A percentile compares a stretch with the other conserved stretches of the same genome.
These are phyloP conservation scores for Adelognathus sp. DNA, from an alignment of 2,888 invertebrate species.

Conservation along the genomic window DNA sequence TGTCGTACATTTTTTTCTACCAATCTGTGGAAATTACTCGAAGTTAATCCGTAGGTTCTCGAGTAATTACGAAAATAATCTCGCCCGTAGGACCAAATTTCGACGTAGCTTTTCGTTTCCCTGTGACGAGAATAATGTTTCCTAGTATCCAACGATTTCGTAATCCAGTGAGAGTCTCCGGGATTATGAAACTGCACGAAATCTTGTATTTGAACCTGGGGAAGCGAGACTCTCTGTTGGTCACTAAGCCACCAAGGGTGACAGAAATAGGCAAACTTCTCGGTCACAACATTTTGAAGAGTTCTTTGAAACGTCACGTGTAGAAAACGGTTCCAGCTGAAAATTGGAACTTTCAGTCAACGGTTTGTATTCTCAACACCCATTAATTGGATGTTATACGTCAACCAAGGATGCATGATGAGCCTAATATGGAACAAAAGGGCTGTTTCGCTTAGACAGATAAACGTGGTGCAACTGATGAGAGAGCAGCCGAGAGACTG, in stretches of 20 bases:
- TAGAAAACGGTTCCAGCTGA: not conserved
- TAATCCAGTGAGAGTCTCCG: not conserved
- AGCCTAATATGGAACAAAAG: not conserved
- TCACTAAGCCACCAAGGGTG: slow-evolving; percentile 2
- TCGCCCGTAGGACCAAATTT: not conserved
- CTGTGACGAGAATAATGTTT: not conserved
- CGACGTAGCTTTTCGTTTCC: not conserved
- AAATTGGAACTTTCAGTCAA: not conserved
- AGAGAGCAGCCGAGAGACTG: not conserved
- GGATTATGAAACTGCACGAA: not conserved
- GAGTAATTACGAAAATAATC: not conserved
- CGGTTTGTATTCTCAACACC: not conserved
- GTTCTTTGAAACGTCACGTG: not conserved
- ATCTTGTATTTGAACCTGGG: not conserved
- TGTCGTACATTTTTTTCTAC: not conserved
- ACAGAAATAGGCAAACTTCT: not conserved
- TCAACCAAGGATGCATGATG: not conserved
- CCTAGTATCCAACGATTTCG: not conserved
- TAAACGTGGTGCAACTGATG: slow-evolving; percentile 10
- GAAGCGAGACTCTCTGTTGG: not conserved
- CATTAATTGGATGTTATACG: not conserved
- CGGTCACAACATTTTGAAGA: not conserved
- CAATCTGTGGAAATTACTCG: not conserved
- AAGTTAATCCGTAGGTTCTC: not conserved
- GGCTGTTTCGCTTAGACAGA: not conserved